Base-by-base conservation (phyloP, 2,113 vertebrate genomes). In the Microtus ochrogaster region DNA sequence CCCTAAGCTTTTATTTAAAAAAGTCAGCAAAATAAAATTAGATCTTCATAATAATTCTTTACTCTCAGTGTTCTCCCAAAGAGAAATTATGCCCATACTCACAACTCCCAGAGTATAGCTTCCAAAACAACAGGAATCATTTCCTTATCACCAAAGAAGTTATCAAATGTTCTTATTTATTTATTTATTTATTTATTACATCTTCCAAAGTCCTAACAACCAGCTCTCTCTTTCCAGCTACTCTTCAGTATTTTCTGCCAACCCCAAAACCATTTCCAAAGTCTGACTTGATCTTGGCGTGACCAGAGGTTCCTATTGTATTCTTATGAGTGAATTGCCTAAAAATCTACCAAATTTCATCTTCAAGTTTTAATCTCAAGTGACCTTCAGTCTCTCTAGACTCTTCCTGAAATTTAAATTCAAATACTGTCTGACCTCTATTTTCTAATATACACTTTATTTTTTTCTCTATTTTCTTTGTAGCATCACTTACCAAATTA, bases 331-430 rank as follows among this genome's bases (percentile, higher is more conserved):
- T 7, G 1, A 95, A 66, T 3, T 36, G 3, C 22, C 22, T 73
- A 58, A 11, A 0, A 49, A 26, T 10, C 9, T 26, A 70, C 0
- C 8, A 3, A 30, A 14, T 89, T 72, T 72, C 12, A 6, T 61
- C 28, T 65, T 94, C 52, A 22, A 33, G 11, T 96, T n/a, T 96
- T 92, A 70, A 83, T 65, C 39, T 83, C 10, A 52, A 86, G 21
- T 79, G 79, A 63, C 19, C 13, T 74, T 92, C 21, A 55, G 1
- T 10, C 68, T 21, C 61, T 39, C 16, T 39, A 41, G 0, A 0
- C 7, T 89, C 52, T 4, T 77, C 28, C 82, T 52, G 21, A 58
- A 68, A 76, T 52, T 94, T 66, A 92, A 49, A 28, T 61, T 33
- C 14, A 70, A 78, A 90, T 83, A 44, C 90, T 63, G 13, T 90